A percentile compares a stretch with the other conserved stretches of the same genome.
Conservation (phyloP, 2,797 vertebrate species). For the Sarcophilus harrisii region DNA sequence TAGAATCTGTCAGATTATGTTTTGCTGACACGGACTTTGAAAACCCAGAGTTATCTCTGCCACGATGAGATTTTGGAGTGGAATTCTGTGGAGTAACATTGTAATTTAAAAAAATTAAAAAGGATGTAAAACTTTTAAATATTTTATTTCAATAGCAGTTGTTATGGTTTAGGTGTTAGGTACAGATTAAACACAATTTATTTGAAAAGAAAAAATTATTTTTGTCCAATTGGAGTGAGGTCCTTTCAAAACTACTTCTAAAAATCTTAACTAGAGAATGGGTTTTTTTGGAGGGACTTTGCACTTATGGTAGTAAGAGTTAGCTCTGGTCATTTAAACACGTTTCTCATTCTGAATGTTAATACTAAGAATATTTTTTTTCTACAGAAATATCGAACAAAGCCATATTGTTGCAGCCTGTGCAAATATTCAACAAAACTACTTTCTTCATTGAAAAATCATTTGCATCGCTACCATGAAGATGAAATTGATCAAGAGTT, state of each 20-base stretch:
- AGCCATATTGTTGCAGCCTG: constrained; percentile 93
- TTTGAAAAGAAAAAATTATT: not conserved
- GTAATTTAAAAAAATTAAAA: not conserved
- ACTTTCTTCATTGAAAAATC: constrained; percentile 92
- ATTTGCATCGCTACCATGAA: constrained; percentile 92
- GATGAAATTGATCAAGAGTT: constrained; percentile 91
- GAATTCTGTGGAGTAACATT: not conserved
- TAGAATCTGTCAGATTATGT: not conserved
- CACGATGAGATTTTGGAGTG: not conserved
- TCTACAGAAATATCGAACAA: constrained; percentile 93
- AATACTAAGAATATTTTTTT: constrained; percentile 59
- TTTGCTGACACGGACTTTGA: not conserved
- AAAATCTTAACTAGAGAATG: not conserved
- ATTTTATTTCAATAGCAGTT: not conserved
- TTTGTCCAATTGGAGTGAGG: not conserved
- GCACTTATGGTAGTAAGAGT: not conserved
- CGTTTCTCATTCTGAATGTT: not conserved
- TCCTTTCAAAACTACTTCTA: not conserved
- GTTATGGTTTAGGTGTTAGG: not conserved
- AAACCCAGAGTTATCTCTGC: not conserved
- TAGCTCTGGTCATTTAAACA: not conserved
- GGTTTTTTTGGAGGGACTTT: not conserved
- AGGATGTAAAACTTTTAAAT: not conserved
- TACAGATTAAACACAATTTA: not conserved
- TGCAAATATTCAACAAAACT: constrained; percentile 95